A percentile compares a stretch with the other conserved stretches of the same genome.
Evolutionary conservation across 2,797 vertebrate genomes (phyloP).

Genomic region (Lutjanus argentimaculatus): DNA sequence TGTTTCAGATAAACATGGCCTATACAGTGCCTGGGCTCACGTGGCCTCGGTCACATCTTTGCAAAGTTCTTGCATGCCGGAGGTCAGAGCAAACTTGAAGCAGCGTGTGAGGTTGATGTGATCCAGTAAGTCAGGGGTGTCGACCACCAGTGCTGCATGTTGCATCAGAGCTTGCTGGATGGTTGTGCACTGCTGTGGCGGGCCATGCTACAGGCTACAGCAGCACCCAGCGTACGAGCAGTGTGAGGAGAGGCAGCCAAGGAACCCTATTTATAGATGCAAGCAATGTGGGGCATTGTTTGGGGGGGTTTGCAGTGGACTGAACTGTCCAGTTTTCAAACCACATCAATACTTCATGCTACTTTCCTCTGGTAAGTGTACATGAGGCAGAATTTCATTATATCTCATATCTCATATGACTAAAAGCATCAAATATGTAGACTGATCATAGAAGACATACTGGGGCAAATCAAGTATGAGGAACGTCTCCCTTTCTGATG

Average conservation of each 20-base stretch:
- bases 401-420: not conserved
- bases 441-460: constrained; percentile 6
- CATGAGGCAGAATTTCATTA: constrained; percentile 26
- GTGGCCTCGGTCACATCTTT: constrained; percentile 20
- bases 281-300: constrained; percentile 73
- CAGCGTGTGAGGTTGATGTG: constrained; percentile 55
- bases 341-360: constrained; percentile 5
- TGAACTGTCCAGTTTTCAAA: constrained; percentile 48
- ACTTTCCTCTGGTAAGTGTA: constrained; percentile 14
- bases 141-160: constrained; percentile 59
- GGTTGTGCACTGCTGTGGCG: constrained; percentile 46
- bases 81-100: constrained; percentile 52
- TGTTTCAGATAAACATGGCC: constrained; percentile 4
- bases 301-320: constrained; percentile 38
- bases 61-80: constrained; percentile 41
- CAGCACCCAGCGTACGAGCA: constrained; percentile 50
- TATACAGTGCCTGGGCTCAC: not conserved
- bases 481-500: not conserved
- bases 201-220: constrained; percentile 62
- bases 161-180: constrained; percentile 50
- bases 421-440: not conserved
- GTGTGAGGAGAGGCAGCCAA: constrained; percentile 54
- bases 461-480: not conserved
- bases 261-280: constrained; percentile 74
- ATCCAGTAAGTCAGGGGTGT: constrained; percentile 67